Conservation (phyloP, 2,113 vertebrate species). For the Colistium nudipinnis region DNA sequence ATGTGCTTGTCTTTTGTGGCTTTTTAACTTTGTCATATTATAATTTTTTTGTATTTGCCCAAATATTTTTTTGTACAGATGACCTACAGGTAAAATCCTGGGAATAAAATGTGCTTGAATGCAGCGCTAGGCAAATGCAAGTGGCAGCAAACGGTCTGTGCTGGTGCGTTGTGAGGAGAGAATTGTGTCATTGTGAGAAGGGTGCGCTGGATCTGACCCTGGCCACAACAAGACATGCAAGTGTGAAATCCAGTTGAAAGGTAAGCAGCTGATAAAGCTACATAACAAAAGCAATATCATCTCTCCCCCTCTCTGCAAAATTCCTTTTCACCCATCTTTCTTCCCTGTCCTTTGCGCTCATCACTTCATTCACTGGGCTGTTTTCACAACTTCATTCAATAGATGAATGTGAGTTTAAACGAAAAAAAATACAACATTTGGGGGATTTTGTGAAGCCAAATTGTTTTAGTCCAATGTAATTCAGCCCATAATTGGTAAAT, state of each 20-base stretch:
- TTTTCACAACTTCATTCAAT: slow-evolving; percentile 49
- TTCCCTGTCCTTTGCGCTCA: slow-evolving; percentile 22
- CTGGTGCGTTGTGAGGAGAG: slow-evolving; percentile 69
- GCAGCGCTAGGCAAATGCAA: slow-evolving; percentile 60
- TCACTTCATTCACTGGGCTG: slow-evolving; percentile 22
- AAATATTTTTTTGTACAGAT: neutral
- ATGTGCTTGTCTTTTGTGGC: neutral
- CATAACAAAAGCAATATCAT: slow-evolving; percentile 82
- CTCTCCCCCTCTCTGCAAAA: slow-evolving; percentile 57
- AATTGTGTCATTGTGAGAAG: slow-evolving; percentile 81
- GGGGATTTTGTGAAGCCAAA: too few relatives aligned
- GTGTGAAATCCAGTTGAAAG: slow-evolving; percentile 87
- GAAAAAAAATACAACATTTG: slow-evolving; percentile 14
- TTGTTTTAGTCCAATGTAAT: neutral
- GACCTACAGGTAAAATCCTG: neutral
- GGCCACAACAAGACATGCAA: slow-evolving; percentile 73
- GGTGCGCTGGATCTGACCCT: slow-evolving; percentile 79
- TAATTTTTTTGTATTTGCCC: neutral
- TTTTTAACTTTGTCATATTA: neutral
- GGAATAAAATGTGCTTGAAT: slow-evolving; percentile 48
- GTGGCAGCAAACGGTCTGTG: slow-evolving; percentile 63
- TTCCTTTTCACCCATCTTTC: slow-evolving; percentile 48
- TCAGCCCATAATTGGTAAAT: slow-evolving; percentile 6
- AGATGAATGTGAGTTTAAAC: slow-evolving; percentile 11
- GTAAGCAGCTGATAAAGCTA: slow-evolving; percentile 83